Conservation (phyloP, 2,113 vertebrate genomes). For the Tapirus terrestris region DNA sequence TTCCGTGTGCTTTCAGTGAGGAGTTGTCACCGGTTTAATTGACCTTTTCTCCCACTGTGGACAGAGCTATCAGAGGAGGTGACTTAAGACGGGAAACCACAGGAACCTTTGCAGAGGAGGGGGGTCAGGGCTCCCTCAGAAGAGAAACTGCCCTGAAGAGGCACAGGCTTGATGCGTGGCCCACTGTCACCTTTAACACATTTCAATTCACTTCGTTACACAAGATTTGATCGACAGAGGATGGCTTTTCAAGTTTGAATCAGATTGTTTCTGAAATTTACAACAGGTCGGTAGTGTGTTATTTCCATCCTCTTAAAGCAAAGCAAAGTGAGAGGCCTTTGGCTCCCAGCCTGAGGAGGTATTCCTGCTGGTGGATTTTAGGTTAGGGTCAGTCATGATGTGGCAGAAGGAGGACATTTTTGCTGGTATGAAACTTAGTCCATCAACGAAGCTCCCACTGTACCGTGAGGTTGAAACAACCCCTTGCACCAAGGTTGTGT, state of each 20-base stretch:
- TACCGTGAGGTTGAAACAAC: not conserved
- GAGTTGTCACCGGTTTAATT: constrained; percentile 69
- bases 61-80: not conserved
- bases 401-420: not conserved
- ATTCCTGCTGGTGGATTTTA: not conserved
- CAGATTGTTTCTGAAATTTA: not conserved
- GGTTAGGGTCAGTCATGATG: not conserved
- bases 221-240: not conserved
- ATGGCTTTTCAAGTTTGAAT: constrained; percentile 36
- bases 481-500: not conserved
- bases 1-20: constrained; percentile 59
- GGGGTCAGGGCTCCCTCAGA: not conserved
- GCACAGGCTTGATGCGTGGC: not conserved
- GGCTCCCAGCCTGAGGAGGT: not conserved
- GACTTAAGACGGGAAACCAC: constrained; percentile 43
- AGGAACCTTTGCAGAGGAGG: not conserved
- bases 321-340: not conserved
- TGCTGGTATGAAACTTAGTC: not conserved
- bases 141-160: not conserved
- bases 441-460: not conserved
- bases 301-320: constrained; percentile 37
- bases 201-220: constrained; percentile 30
- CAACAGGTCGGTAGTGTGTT: not conserved
- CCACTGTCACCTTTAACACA: not conserved
- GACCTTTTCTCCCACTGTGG: constrained; percentile 65